Conservation (phyloP, 1,140 invertebrate genomes). For the Argopecten irradians region DNA sequence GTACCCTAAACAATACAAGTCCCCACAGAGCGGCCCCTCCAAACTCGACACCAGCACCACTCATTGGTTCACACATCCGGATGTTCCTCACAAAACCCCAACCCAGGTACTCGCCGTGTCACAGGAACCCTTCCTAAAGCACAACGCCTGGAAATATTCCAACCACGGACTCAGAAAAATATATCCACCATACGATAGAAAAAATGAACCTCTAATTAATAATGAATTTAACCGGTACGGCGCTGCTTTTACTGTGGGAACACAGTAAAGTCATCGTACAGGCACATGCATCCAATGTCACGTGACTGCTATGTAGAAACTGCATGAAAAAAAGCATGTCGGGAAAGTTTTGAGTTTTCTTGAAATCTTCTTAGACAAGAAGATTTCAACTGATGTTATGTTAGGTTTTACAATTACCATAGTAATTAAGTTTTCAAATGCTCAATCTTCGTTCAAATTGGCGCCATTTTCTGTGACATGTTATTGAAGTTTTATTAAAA, state of each 20-base stretch:
- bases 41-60: constrained; percentile 60
- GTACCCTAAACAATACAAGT: constrained; percentile 53
- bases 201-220: constrained; percentile 51
- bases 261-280: background rate
- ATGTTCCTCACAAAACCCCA: constrained; percentile 56
- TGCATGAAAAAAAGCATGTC: background rate
- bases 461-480: background rate
- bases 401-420: background rate
- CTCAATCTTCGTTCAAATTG: background rate
- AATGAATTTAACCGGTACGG: constrained; percentile 67
- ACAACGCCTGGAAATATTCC: constrained; percentile 71
- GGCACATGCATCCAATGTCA: background rate
- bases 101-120: constrained; percentile 67
- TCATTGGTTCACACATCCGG: constrained; percentile 54
- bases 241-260: constrained; percentile 52
- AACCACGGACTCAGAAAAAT: constrained; percentile 63
- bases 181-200: constrained; percentile 66
- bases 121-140: constrained; percentile 69
- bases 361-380: background rate
- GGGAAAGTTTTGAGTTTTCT: background rate
- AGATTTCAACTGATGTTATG: background rate
- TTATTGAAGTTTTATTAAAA: background rate
- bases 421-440: constrained; percentile 23
- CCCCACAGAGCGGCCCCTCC: constrained; percentile 39
- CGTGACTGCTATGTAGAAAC: background rate